A percentile compares a stretch with the other conserved stretches of the same genome.
phyloP scores from a whole-genome alignment of 2,888 invertebrate species.

The Leptopterna dolabrata region DNA sequence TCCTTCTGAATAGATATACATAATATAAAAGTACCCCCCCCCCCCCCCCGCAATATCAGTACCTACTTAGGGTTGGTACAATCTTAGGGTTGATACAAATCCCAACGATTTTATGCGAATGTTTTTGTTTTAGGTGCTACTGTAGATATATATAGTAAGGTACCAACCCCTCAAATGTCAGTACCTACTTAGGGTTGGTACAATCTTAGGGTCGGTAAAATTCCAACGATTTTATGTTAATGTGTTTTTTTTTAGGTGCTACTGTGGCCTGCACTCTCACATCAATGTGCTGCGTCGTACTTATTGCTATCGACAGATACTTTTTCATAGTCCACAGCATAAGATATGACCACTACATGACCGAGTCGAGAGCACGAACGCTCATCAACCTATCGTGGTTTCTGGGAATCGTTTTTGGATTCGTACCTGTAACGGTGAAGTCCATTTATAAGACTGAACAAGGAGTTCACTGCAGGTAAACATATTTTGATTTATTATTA shows the following conservation, averaged over 20 bases:
- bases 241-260: slow-evolving; percentile 68
- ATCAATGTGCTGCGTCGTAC: slow-evolving; percentile 74
- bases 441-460: neutral
- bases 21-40: too few species aligned
- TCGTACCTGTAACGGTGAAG: slow-evolving; percentile 25
- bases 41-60: too few species aligned
- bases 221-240: too few species aligned
- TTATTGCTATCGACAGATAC: slow-evolving; percentile 75
- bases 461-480: slow-evolving; percentile 46
- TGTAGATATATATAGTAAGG: too few species aligned
- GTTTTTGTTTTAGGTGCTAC: too few species aligned
- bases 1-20: too few species aligned
- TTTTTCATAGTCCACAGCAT: slow-evolving; percentile 75
- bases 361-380: slow-evolving; percentile 71
- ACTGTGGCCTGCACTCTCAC: slow-evolving; percentile 75
- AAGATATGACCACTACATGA: slow-evolving; percentile 74
- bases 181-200: too few species aligned
- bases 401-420: slow-evolving; percentile 37
- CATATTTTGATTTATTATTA: neutral
- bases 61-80: too few species aligned
- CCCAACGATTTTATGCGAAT: too few species aligned
- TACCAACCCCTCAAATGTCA: too few species aligned
- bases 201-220: too few species aligned
- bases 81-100: too few species aligned
- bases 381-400: slow-evolving; percentile 72